Conservation (phyloP, 2,797 vertebrate species). For the Myotis findleyi region DNA sequence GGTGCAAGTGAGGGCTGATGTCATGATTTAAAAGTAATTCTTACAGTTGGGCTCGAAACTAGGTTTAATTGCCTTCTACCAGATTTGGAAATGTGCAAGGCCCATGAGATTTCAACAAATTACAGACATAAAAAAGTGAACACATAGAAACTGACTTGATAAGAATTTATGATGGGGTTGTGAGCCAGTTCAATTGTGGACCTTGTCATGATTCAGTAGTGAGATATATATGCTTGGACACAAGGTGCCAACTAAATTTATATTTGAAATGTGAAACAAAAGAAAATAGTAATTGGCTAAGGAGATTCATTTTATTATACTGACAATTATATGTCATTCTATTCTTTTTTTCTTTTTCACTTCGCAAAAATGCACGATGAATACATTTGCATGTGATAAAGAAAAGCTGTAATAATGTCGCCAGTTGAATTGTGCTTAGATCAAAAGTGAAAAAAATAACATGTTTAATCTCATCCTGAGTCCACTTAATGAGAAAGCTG, state of each 20-base stretch:
- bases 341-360: background rate
- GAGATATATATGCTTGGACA: constrained; percentile 46
- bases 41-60: background rate
- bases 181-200: background rate
- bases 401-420: constrained; percentile 23
- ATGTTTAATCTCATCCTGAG: constrained; percentile 27
- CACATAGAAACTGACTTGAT: constrained; percentile 26
- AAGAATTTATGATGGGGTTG: background rate
- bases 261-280: constrained; percentile 60
- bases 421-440: constrained; percentile 34
- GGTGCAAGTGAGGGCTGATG: background rate
- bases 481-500: constrained; percentile 54
- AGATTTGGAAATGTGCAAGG: constrained; percentile 57
- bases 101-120: constrained; percentile 26
- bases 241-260: constrained; percentile 61
- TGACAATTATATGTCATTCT: constrained; percentile 62
- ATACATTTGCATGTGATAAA: constrained; percentile 67
- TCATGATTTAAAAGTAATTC: constrained; percentile 39
- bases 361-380: constrained; percentile 42
- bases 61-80: constrained; percentile 41
- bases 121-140: constrained; percentile 51
- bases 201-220: constrained; percentile 41
- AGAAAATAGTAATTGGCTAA: constrained; percentile 67
- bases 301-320: constrained; percentile 49
- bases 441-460: constrained; percentile 63